These are phyloP conservation scores for Ptychoptera contaminata DNA, from an alignment of 2,888 invertebrate species.

Conservation along the genomic window DNA sequence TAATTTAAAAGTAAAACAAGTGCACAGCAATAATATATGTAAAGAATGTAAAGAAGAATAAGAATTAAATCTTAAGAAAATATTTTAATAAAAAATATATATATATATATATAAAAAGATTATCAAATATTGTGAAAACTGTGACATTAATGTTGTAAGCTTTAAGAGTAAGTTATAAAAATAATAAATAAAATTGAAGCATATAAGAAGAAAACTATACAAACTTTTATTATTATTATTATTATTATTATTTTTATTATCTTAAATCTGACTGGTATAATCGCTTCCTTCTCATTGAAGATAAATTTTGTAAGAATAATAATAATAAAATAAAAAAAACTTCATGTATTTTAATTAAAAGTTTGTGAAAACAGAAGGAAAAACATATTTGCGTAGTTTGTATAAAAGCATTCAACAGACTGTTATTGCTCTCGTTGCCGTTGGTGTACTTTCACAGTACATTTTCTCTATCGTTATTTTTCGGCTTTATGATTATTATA, in stretches of 20 bases:
- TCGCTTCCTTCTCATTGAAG: neutral
- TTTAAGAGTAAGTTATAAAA: neutral
- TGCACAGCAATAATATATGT: no score
- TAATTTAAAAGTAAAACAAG: no score
- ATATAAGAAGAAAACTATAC: no score
- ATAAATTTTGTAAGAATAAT: neutral
- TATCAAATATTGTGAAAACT: neutral
- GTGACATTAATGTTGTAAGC: neutral
- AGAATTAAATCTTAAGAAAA: no score
- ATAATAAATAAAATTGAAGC: no score
- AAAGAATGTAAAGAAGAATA: neutral
- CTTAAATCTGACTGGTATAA: neutral
- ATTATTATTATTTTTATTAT: neutral
- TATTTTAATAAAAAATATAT: no score
- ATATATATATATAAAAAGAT: neutral
- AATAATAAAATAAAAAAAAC: neutral
- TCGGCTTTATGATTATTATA: no score
- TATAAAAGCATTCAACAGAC: no score
- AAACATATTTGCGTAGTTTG: neutral
- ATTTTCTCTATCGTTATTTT: no score
- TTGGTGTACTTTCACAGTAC: no score
- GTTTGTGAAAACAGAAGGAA: neutral
- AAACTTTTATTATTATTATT: no score
- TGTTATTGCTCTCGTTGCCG: no score
- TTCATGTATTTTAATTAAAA: neutral